Conservation (phyloP, 2,888 invertebrate genomes). For the Acleris sparsana region DNA sequence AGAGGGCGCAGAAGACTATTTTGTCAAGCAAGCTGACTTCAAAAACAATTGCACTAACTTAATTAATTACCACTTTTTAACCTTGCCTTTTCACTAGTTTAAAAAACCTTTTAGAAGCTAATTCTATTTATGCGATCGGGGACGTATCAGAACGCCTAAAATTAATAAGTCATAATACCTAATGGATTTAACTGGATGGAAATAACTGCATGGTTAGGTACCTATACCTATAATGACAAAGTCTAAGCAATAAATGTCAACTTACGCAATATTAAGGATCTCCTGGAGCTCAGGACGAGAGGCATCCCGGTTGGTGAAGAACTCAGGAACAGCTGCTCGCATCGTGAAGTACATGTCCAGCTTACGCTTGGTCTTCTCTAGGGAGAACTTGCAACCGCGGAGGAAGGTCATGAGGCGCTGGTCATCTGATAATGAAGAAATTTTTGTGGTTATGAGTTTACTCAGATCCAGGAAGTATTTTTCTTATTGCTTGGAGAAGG, state of each 20-base stretch:
- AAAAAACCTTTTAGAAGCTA: no score
- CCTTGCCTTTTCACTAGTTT: no score
- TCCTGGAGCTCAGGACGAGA: conserved; percentile 88
- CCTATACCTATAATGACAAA: no score
- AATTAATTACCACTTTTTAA: no score
- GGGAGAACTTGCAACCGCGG: conserved; percentile 92
- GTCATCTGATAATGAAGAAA: conserved; percentile 83
- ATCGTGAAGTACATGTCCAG: conserved; percentile 95
- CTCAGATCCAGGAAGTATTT: neutral
- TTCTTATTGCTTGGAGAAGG: neutral
- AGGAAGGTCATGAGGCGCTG: conserved; percentile 91
- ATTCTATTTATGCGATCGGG: no score
- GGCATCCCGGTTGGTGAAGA: conserved; percentile 90
- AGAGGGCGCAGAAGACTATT: no score
- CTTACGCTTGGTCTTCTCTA: conserved; percentile 93
- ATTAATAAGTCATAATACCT: no score
- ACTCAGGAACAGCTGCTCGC: conserved; percentile 91
- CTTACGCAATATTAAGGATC: conserved; percentile 88
- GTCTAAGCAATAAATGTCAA: conserved; percentile 41
- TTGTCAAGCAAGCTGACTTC: no score
- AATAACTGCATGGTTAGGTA: no score
- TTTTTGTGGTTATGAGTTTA: neutral
- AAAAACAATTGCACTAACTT: no score
- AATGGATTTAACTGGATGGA: no score
- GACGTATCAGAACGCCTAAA: no score